Evolutionary conservation across 2,797 vertebrate genomes (phyloP), one percentile per base, ranked within the genome.

Genomic region (Lagocephalus sceleratus): DNA sequence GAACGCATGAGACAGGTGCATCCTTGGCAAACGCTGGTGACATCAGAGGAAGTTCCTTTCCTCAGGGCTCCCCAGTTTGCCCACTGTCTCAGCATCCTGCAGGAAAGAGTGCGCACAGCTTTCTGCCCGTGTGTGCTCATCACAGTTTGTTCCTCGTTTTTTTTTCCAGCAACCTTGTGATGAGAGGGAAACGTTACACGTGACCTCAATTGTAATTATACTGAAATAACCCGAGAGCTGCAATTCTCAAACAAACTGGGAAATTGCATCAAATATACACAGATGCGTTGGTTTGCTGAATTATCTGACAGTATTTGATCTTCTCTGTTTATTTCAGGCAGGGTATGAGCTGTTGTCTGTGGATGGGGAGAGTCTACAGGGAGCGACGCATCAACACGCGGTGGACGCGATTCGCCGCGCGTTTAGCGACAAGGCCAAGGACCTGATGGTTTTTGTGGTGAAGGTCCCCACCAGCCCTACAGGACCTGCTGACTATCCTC

Each of bases 371-470:
- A 94, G 89, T 66, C 88, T 98, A 63, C 93, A 95, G 80, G 91
- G 92, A 0, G 93, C 94, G 68, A 96, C 94, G 4, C 97, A 98
- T 81, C 95, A 94, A 76, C 91, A 93, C 1, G 96, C 97, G 0
- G 96, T 99, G 76, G 93, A 95, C 21, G 87, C 91, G 63, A 98
- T 98, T 74, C 94, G 96, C 48, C 87, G 87, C 63, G 90, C 94
- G 5, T 99, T 97, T 81, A 91, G 94, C 68, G 95, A 97, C 90
- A 97, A 96, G 85, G 90, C 91, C 78, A 93, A 90, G 87, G 95
- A 97, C 65, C 92, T 94, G 14, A 98, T 99, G 97, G 90, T 95
- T 78, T 90, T 98, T 42, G 91, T 97, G 78, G 92, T 98, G 81
- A 95, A 95, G 85, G 88, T 92, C 71, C 90, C 91, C n/a, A 54